A percentile compares a stretch with the other conserved stretches of the same genome.
Evolutionary conservation across 2,113 vertebrate species (phyloP).

Genomic region (Gyps fulvus): DNA sequence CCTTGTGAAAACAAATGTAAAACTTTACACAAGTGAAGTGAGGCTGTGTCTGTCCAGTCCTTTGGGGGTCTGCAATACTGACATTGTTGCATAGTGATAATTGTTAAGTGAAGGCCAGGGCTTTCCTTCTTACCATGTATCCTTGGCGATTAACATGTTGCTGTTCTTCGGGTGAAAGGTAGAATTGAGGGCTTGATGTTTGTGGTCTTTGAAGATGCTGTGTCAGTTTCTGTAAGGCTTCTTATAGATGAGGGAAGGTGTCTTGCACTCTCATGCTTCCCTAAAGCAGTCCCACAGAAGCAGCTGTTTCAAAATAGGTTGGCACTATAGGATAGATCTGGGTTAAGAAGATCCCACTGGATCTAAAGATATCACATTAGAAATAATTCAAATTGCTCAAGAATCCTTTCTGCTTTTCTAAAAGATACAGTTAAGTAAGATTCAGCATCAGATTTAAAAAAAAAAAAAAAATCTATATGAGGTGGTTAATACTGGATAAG

Average conservation of each 20-base stretch:
- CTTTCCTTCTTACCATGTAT: not conserved
- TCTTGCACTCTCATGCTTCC: not conserved
- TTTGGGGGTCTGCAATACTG: not conserved
- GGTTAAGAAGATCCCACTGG: constrained; percentile 49
- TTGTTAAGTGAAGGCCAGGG: not conserved
- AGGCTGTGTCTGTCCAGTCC: not conserved
- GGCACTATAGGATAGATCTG: constrained; percentile 33
- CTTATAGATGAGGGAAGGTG: not conserved
- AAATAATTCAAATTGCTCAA: not conserved
- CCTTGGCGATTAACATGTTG: accelerated
- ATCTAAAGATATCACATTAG: constrained; percentile 28
- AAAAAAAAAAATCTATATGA: not conserved
- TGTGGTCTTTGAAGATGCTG: not conserved
- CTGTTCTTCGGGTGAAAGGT: not conserved
- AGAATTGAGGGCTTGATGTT: not conserved
- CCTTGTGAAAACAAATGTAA: not conserved
- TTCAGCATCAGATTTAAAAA: not conserved
- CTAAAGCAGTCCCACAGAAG: constrained; percentile 16
- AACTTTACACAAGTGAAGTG: not conserved
- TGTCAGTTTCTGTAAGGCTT: not conserved
- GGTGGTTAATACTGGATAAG: not conserved
- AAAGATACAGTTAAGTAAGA: not conserved
- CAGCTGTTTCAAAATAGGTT: constrained; percentile 52
- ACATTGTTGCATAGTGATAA: not conserved
- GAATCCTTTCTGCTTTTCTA: not conserved